Evolutionary conservation across 2,797 vertebrate genomes (phyloP).

Genomic region (Catamblyrhynchus diadema): DNA sequence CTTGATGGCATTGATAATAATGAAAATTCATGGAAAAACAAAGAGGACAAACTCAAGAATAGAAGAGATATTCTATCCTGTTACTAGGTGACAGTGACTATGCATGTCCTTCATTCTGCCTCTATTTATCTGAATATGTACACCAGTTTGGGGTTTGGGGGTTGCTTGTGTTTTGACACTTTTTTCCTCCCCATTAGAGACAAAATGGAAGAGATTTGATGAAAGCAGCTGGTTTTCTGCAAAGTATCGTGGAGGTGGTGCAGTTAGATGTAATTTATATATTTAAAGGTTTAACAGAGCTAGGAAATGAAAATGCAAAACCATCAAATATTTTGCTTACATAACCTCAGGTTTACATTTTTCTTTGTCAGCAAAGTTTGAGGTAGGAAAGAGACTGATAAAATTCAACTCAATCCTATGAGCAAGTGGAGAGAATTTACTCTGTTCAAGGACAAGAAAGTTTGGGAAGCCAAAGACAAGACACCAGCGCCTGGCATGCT

Average conservation of each 20-base stretch:
- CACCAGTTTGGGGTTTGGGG: background rate
- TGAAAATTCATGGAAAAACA: background rate
- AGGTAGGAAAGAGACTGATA: background rate
- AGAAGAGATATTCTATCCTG: background rate
- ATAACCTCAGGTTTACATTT: background rate
- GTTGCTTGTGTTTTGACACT: background rate
- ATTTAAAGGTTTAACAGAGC: background rate
- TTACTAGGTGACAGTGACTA: background rate
- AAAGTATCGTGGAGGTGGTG: background rate
- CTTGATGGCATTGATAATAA: background rate
- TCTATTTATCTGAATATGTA: background rate
- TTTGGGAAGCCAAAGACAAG: background rate
- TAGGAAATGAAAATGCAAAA: background rate
- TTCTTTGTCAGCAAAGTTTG: background rate
- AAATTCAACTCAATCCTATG: background rate
- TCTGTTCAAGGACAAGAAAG: background rate
- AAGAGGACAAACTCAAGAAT: background rate
- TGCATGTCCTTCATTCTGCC: rapidly evolving
- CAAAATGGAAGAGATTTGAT: background rate
- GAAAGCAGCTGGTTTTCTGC: background rate
- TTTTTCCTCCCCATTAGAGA: background rate
- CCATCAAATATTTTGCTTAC: background rate
- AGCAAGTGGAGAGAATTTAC: background rate
- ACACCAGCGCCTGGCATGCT: background rate
- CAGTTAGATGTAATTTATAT: background rate